Conservation (phyloP, 1,140 invertebrate genomes). For the Brachionus manjavacas region DNA sequence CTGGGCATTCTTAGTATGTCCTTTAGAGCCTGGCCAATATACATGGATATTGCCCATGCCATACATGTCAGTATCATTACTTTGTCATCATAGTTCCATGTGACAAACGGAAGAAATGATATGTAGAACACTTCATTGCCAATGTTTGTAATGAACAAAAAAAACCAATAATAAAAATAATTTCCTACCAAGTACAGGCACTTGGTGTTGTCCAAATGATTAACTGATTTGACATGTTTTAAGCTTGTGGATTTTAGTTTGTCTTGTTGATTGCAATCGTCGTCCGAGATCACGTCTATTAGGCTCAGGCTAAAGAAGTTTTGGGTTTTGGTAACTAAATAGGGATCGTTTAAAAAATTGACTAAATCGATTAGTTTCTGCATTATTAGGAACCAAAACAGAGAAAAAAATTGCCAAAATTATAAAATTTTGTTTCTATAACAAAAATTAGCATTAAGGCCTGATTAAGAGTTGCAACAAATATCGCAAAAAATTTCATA, state of each 20-base stretch:
- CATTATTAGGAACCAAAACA: background rate
- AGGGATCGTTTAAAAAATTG: slow-evolving; percentile 1
- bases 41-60: slow-evolving; percentile 77
- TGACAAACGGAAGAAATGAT: slow-evolving; percentile 28
- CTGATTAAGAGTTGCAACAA: background rate
- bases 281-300: background rate
- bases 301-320: background rate
- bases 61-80: slow-evolving; percentile 64
- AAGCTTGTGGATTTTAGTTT: background rate
- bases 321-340: background rate
- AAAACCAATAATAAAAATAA: slow-evolving; percentile 31
- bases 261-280: background rate
- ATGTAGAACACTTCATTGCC: slow-evolving; percentile 42
- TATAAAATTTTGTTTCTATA: background rate
- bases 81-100: slow-evolving; percentile 46
- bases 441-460: background rate
- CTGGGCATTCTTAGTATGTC: slow-evolving; percentile 78
- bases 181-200: slow-evolving; percentile 18
- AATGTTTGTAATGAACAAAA: slow-evolving; percentile 4
- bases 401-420: background rate
- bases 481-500: background rate
- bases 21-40: slow-evolving; percentile 69
- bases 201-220: background rate
- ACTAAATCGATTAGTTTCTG: background rate
- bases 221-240: slow-evolving; percentile 12